phyloP scores from a whole-genome alignment of 2,797 vertebrate genomes.

The Limnodromus scolopaceus region DNA sequence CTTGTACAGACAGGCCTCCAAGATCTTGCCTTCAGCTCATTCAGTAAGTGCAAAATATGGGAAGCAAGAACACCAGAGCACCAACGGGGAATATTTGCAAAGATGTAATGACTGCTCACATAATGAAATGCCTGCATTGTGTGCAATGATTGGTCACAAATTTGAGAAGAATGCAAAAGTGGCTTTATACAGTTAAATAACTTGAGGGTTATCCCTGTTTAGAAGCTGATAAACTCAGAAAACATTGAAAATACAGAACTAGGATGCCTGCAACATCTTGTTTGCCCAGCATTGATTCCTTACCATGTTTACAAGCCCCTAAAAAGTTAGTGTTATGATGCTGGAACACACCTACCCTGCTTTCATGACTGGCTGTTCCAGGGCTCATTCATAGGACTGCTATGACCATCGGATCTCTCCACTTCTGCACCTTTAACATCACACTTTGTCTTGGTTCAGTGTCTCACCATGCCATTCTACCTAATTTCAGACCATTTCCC shows the following conservation, averaged over 20 bases:
- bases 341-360: neutral
- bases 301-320: neutral
- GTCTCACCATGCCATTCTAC: neutral
- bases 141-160: rapidly evolving
- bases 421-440: neutral
- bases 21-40: neutral
- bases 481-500: neutral
- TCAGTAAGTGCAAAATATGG: neutral
- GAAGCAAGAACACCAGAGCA: neutral
- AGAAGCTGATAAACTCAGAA: neutral
- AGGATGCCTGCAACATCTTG: neutral
- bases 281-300: neutral
- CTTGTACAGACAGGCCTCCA: neutral
- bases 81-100: neutral
- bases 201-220: neutral
- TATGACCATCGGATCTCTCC: neutral
- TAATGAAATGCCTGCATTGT: neutral
- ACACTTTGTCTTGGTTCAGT: neutral
- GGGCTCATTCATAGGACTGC: neutral
- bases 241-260: neutral
- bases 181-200: neutral
- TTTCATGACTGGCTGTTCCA: neutral
- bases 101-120: neutral
- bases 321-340: neutral
- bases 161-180: neutral